These are phyloP conservation scores for Gymnoscelis rufifasciata DNA, from an alignment of 2,888 invertebrate species.

Conservation along the genomic window DNA sequence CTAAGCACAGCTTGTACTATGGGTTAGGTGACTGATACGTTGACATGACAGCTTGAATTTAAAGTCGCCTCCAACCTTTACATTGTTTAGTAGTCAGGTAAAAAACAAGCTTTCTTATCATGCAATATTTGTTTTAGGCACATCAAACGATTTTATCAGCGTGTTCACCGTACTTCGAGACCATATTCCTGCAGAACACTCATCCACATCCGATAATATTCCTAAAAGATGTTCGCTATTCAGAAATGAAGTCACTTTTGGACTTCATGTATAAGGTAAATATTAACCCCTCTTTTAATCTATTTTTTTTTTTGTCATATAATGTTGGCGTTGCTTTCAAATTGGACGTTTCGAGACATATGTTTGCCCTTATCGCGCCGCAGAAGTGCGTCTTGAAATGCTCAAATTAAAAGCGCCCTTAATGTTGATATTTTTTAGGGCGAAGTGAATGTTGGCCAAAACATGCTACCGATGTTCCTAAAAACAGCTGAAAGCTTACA, in stretches of 20 bases:
- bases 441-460: constrained; percentile 94
- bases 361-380: too few relatives aligned
- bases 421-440: constrained; percentile 54
- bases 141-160: constrained; percentile 96
- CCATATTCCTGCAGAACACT: constrained; percentile 91
- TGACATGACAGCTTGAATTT: too few relatives aligned
- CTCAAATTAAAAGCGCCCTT: too few relatives aligned
- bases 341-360: background rate
- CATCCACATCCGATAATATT: constrained; percentile 96
- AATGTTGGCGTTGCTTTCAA: too few relatives aligned
- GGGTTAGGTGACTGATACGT: too few relatives aligned
- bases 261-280: constrained; percentile 95
- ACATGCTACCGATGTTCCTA: constrained; percentile 92
- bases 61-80: too few relatives aligned
- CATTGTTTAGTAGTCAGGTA: too few relatives aligned
- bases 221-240: constrained; percentile 93
- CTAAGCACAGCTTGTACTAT: too few relatives aligned
- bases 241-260: constrained; percentile 92
- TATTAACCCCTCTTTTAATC: background rate
- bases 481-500: constrained; percentile 95
- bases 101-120: too few relatives aligned
- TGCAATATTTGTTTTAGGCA: constrained; percentile 80
- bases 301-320: background rate
- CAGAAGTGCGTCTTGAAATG: too few relatives aligned
- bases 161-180: constrained; percentile 96